Conservation (phyloP, 1,140 invertebrate species). For the Mylabris phalerata region DNA sequence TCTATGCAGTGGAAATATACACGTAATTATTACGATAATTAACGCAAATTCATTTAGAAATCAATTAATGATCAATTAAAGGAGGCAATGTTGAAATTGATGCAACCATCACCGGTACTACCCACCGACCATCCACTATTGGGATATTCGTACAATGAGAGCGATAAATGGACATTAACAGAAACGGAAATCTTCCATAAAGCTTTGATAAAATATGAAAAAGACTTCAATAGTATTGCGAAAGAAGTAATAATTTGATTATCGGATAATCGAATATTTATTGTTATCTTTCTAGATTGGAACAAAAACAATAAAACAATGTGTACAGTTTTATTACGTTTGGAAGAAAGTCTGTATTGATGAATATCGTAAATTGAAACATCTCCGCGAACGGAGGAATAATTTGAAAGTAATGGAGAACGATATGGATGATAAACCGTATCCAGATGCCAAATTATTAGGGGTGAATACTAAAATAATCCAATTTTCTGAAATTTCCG, state of each 20-base stretch:
- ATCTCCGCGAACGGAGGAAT: conserved; percentile 28
- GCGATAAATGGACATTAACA: conserved; percentile 71
- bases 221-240: conserved; percentile 86
- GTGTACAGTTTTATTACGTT: conserved; percentile 96
- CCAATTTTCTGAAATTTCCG: neutral
- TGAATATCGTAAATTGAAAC: conserved; percentile 63
- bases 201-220: conserved; percentile 82
- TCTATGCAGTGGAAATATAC: conserved; percentile 78
- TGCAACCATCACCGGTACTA: conserved; percentile 62
- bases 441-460: conserved; percentile 37
- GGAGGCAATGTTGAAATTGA: conserved; percentile 75
- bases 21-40: conserved; percentile 50
- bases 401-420: conserved; percentile 21
- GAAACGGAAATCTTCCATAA: conserved; percentile 87
- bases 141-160: conserved; percentile 67
- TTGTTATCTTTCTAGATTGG: conserved; percentile 55
- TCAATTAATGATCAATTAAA: too few relatives aligned
- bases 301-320: conserved; percentile 86
- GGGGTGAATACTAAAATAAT: conserved; percentile 29
- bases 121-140: conserved; percentile 67
- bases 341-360: conserved; percentile 96
- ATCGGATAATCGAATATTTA: conserved; percentile 6
- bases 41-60: conserved; percentile 8
- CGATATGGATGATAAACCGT: conserved; percentile 37
- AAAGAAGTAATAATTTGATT: conserved; percentile 59